Evolutionary conservation across 2,888 invertebrate species (phyloP).

Genomic region (Strigamia crassipes): DNA sequence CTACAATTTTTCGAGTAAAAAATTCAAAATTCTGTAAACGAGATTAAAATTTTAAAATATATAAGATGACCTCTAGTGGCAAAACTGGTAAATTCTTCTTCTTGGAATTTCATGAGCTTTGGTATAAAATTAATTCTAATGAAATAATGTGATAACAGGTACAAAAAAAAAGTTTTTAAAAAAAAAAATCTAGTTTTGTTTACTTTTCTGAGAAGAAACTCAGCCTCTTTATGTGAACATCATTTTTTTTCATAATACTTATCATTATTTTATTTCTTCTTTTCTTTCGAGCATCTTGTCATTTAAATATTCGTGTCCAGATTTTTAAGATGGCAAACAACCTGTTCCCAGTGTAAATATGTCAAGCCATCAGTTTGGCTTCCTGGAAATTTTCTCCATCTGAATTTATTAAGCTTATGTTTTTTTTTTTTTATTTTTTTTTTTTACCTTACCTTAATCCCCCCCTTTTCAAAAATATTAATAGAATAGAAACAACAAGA

Average conservation of each 20-base stretch:
- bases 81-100: background rate
- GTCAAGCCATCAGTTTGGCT: slow-evolving; percentile 19
- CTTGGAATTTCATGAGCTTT: background rate
- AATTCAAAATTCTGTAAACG: background rate
- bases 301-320: background rate
- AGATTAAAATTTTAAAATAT: background rate
- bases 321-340: background rate
- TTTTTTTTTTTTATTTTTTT: too few species aligned
- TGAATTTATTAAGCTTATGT: slow-evolving; percentile 7
- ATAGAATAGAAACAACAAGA: background rate
- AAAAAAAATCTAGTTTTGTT: background rate
- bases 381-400: slow-evolving; percentile 19
- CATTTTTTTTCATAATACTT: background rate
- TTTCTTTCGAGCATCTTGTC: background rate
- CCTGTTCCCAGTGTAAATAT: slow-evolving; percentile 28
- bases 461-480: background rate
- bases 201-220: background rate
- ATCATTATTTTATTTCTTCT: slow-evolving; percentile 12
- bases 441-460: slow-evolving; percentile 1
- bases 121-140: background rate
- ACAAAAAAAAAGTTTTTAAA: background rate
- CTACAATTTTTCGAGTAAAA: too few species aligned
- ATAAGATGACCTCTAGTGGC: background rate
- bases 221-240: background rate
- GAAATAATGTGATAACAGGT: background rate